phyloP scores from a whole-genome alignment of 2,113 vertebrate genomes.

The Strigops habroptila region DNA sequence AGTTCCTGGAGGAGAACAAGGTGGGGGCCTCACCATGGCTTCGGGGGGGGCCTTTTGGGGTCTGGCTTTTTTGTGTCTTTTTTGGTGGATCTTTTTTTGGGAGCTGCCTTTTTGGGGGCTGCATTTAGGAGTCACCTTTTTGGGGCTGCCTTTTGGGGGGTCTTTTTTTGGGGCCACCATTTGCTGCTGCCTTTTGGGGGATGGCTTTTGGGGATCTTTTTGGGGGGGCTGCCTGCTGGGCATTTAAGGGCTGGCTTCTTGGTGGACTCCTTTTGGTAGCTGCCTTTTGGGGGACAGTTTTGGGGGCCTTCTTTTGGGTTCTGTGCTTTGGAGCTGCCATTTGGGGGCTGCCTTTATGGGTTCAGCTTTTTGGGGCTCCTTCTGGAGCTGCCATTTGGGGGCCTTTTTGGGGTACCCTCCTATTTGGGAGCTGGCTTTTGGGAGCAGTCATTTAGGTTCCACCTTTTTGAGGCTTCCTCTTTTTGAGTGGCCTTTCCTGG shows the following conservation, averaged over 20 bases:
- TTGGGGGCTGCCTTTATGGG: not conserved
- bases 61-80: not conserved
- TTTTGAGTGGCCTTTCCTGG: not conserved
- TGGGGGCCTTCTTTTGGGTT: not conserved
- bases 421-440: no score
- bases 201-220: not conserved
- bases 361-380: not conserved
- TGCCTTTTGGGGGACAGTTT: not conserved
- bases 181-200: not conserved
- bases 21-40: constrained; percentile 50
- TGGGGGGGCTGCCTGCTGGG: not conserved
- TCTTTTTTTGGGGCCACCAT: not conserved
- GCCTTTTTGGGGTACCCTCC: not conserved
- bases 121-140: not conserved
- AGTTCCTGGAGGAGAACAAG: constrained; percentile 98
- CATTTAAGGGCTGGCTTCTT: not conserved
- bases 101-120: not conserved
- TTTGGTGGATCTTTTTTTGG: not conserved
- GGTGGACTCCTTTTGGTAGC: not conserved
- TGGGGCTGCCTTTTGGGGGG: not conserved
- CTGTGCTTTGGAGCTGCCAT: not conserved
- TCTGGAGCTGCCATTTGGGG: not conserved
- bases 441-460: not conserved
- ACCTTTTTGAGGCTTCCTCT: not conserved
- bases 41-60: not conserved